phyloP scores from a whole-genome alignment of 2,888 invertebrate genomes.

The Argyresthia albistria region DNA sequence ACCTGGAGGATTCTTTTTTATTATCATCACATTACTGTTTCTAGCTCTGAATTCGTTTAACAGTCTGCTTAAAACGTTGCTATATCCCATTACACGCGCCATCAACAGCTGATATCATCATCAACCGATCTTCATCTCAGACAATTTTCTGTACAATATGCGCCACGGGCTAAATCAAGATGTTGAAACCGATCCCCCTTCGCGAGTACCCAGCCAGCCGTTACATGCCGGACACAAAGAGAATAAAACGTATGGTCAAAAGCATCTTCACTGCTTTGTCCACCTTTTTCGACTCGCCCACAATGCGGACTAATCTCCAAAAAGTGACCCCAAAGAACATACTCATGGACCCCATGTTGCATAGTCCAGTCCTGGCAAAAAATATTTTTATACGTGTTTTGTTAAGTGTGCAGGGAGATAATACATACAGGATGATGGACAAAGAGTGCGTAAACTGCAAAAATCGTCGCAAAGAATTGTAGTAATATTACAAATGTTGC shows the following conservation, averaged over 20 bases:
- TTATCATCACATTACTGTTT: no score
- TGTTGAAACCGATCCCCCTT: slow-evolving; percentile 37
- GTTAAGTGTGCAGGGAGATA: background rate
- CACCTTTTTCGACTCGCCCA: slow-evolving; percentile 48
- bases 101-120: slow-evolving; percentile 31
- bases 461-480: no score
- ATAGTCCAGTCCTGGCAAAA: slow-evolving; percentile 27
- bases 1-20: no score
- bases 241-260: slow-evolving; percentile 31
- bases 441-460: no score
- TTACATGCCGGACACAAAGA: background rate
- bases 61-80: no score
- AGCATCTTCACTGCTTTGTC: slow-evolving; percentile 43
- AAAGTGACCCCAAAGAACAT: slow-evolving; percentile 69
- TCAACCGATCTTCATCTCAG: slow-evolving; percentile 11
- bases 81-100: slow-evolving; percentile 44
- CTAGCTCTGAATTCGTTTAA: no score
- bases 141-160: slow-evolving; percentile 16
- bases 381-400: slow-evolving; percentile 28
- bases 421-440: background rate
- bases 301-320: slow-evolving; percentile 65
- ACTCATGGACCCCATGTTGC: slow-evolving; percentile 23
- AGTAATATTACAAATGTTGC: no score
- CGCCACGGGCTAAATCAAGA: slow-evolving; percentile 26
- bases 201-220: background rate